These are phyloP conservation scores for Ariolimax columbianus DNA, from an alignment of 2,888 invertebrate genomes.

Conservation along the genomic window DNA sequence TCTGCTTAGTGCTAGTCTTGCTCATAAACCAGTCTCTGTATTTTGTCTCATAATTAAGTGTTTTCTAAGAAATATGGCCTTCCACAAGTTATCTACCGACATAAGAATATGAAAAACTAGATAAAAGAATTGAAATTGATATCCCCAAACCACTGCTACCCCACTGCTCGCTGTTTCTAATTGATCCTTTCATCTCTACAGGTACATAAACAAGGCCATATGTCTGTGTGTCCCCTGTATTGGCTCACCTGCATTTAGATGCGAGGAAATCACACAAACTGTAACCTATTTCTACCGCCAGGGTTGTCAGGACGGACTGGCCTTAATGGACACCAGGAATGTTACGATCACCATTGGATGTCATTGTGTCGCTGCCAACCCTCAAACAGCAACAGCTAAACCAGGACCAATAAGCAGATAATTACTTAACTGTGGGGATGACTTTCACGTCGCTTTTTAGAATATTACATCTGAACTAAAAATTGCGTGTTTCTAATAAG, in stretches of 20 bases:
- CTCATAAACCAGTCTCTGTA: too few species aligned
- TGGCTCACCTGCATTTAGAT: not conserved
- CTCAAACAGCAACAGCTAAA: not conserved
- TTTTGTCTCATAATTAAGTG: too few species aligned
- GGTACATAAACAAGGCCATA: not conserved
- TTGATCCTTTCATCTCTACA: not conserved
- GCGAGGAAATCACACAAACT: not conserved
- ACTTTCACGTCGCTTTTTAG: not conserved
- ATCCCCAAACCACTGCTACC: too few species aligned
- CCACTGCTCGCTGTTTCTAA: too few species aligned
- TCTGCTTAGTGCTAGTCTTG: too few species aligned
- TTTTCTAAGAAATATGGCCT: too few species aligned
- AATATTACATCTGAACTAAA: not conserved
- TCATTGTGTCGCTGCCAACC: not conserved
- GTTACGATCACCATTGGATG: conserved; percentile 30
- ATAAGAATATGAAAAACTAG: too few species aligned
- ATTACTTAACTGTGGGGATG: too few species aligned
- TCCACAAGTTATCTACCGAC: too few species aligned
- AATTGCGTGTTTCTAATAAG: not conserved
- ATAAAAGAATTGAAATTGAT: too few species aligned
- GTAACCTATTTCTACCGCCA: not conserved
- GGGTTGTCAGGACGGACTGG: conserved; percentile 26
- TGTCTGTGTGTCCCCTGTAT: conserved; percentile 16
- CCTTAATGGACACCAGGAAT: not conserved
- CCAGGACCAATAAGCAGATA: not conserved